Evolutionary conservation across 2,113 vertebrate species (phyloP).

Genomic region (Rattus rattus): DNA sequence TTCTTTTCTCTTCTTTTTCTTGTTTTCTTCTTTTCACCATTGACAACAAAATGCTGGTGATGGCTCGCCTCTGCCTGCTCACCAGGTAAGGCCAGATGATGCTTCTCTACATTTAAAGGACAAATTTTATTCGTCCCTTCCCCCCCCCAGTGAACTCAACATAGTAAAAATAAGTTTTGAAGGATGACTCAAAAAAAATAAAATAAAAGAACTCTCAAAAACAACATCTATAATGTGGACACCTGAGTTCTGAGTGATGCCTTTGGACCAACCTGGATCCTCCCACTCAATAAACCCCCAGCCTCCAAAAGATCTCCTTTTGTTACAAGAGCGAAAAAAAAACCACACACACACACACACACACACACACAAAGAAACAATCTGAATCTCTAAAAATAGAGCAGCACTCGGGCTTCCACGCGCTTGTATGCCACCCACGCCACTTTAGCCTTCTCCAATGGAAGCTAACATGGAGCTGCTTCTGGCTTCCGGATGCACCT

Average conservation of each 20-base stretch:
- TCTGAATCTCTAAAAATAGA: constrained; percentile 11
- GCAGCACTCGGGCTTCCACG: not conserved
- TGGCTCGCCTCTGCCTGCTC: constrained; percentile 49
- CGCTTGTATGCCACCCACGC: not conserved
- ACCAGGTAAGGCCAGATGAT: constrained; percentile 74
- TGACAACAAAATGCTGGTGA: not conserved
- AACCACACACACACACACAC: too few species aligned
- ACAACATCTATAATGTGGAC: not conserved
- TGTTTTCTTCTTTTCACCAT: not conserved
- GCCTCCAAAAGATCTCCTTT: not conserved
- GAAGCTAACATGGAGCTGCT: not conserved
- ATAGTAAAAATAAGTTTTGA: constrained; percentile 64
- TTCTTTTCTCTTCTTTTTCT: not conserved
- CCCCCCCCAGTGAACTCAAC: constrained; percentile 21
- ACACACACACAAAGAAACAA: not conserved
- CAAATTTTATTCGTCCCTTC: constrained; percentile 45
- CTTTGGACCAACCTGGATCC: not conserved
- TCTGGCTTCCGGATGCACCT: not conserved
- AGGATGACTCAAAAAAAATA: constrained; percentile 46
- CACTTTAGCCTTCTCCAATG: not conserved
- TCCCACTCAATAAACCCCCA: not conserved
- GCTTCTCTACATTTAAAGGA: constrained; percentile 60
- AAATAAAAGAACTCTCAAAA: constrained; percentile 33
- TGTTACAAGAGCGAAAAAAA: not conserved
- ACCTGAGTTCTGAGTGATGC: not conserved